Evolutionary conservation across 2,113 vertebrate genomes (phyloP).

Genomic region (Varanus komodoensis): DNA sequence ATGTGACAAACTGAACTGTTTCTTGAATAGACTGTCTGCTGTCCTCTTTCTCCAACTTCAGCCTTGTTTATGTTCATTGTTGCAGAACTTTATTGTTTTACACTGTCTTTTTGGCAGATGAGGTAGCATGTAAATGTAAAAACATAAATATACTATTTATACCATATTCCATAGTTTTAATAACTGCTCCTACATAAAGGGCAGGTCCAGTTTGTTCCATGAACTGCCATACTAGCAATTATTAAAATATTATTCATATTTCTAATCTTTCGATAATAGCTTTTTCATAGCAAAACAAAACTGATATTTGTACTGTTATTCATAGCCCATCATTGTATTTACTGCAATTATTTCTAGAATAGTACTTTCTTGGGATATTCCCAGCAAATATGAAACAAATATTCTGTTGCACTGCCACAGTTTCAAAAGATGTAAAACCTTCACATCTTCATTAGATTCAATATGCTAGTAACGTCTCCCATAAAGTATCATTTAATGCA

Average conservation of each 20-base stretch:
- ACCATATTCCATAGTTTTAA: not conserved
- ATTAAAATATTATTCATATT: not conserved
- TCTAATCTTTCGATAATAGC: not conserved
- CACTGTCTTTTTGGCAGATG: too few relatives aligned
- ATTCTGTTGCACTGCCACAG: not conserved
- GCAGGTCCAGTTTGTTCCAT: not conserved
- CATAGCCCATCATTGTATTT: not conserved
- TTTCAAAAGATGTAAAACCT: not conserved
- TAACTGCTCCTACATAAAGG: not conserved
- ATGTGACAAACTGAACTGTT: too few relatives aligned
- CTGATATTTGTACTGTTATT: not conserved
- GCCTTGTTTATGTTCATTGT: too few relatives aligned
- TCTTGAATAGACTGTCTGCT: too few relatives aligned
- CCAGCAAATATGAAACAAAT: too few relatives aligned
- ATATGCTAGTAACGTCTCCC: not conserved
- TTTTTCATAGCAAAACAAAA: not conserved
- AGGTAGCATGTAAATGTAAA: too few relatives aligned
- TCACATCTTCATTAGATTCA: constrained; percentile 25
- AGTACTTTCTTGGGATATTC: too few relatives aligned
- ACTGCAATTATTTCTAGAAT: not conserved
- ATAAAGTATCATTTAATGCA: constrained; percentile 40
- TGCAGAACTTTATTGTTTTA: too few relatives aligned
- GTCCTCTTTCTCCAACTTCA: too few relatives aligned
- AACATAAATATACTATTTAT: too few relatives aligned
- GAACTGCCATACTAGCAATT: too few relatives aligned